Base-by-base conservation (phyloP, 2,113 vertebrate genomes). In the Spermophilus dauricus region DNA sequence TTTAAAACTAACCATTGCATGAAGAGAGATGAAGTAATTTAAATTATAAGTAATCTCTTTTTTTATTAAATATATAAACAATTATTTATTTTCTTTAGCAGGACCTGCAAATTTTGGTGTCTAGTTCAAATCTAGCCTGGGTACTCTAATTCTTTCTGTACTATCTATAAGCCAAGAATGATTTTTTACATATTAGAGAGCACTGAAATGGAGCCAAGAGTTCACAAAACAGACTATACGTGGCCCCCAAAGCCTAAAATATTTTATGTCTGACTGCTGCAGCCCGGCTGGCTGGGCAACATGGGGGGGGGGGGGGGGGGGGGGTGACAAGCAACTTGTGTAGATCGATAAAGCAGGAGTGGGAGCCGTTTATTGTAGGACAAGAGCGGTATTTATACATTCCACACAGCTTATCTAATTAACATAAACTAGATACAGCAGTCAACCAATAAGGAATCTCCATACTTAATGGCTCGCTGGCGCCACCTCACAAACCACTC, bases 21-120 rank as follows among this genome's bases (percentile, higher is more conserved):
- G 1, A n/a, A 2, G 2, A 94, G 51, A 26, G 76, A 65, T 51
- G 28, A 91, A 87, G 61, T 82, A 56, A n/a, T 83, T 82, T 24
- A 20, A 85, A 85, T 94, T 17, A 42, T 30, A 77, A 56, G 56
- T 10, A 30, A 1, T 18, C 37, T 6, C 37, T 80, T 80, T 53
- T 53, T 96, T 67, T 34, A 32, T 30, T 61, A 94, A 28, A 20
- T 94, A 82, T 80, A 89, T 56, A 12, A 63, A 77, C 14, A n/a
- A 42, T 42, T 89, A 16, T 32, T 96, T 93, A 39, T 89, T 98
- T 96, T 77, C 53, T 42, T 76, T 4, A 92, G 22, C 10, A 73
- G 4, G 0, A 1, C 86, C 42, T 39, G 4, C 4, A 87, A 58
- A 70, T 72, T 92, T 69, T 2, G 1, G 34, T 1, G 22, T 1